Percentiles rank a stretch among this genome's conserved stretches.
These are phyloP conservation scores for Rhincodon typus DNA, from an alignment of 2,797 vertebrate genomes.

Conservation along the genomic window DNA sequence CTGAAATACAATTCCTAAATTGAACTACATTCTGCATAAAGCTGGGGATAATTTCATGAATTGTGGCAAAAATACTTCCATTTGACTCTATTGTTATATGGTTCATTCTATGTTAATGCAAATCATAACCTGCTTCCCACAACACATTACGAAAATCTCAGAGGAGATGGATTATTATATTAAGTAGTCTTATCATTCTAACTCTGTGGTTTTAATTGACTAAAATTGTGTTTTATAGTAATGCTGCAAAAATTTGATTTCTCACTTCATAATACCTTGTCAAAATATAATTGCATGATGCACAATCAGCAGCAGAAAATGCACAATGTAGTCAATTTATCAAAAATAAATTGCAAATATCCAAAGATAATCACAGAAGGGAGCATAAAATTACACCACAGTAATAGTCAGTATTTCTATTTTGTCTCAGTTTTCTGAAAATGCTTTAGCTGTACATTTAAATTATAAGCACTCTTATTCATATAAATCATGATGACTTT, in stretches of 20 bases:
- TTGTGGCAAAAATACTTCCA: background rate
- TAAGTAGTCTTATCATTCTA: conserved; percentile 7
- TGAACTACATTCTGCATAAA: background rate
- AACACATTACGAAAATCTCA: background rate
- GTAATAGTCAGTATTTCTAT: background rate
- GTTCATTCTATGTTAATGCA: background rate
- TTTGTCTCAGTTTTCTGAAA: background rate
- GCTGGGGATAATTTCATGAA: background rate
- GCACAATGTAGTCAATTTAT: background rate
- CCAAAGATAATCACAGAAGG: background rate
- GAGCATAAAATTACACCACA: background rate
- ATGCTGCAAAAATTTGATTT: conserved; percentile 8
- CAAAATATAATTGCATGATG: conserved; percentile 24
- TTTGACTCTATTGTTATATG: background rate
- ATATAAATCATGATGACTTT: background rate
- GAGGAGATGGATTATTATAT: background rate
- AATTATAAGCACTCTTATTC: no score
- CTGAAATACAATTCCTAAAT: background rate
- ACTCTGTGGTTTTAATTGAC: conserved; percentile 15
- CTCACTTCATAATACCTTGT: conserved; percentile 31
- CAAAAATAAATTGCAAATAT: conserved; percentile 27
- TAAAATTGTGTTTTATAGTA: conserved; percentile 10
- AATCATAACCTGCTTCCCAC: conserved; percentile 4
- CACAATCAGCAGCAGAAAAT: conserved; percentile 16
- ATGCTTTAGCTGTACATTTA: background rate